phyloP scores from a whole-genome alignment of 2,113 vertebrate species.

The Crypturellus undulatus region DNA sequence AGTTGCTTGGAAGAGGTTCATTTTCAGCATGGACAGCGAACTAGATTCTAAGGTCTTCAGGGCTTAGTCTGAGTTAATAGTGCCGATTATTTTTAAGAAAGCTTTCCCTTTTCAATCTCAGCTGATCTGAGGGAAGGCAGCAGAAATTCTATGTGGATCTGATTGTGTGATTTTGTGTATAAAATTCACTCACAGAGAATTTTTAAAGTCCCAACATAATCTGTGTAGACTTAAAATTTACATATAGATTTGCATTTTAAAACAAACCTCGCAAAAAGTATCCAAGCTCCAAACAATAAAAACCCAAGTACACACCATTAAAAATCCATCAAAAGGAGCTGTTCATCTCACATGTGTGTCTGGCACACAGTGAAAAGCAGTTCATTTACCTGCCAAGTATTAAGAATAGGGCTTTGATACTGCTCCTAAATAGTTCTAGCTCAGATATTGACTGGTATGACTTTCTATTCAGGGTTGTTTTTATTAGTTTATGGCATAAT shows the following conservation, averaged over 20 bases:
- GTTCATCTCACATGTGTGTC: conserved; percentile 58
- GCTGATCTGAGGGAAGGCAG: neutral
- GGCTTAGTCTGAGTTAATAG: neutral
- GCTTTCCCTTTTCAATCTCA: neutral
- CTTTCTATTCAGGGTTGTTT: neutral
- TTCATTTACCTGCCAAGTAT: conserved; percentile 63
- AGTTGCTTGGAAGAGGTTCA: neutral
- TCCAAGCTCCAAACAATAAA: conserved; percentile 73
- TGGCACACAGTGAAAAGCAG: conserved; percentile 57
- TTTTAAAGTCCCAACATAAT: conserved; percentile 50
- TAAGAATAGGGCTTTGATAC: conserved; percentile 42
- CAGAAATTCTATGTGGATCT: neutral
- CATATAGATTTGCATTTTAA: conserved; percentile 74
- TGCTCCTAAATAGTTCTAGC: neutral
- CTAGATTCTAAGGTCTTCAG: neutral
- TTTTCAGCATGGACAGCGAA: neutral
- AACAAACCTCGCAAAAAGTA: conserved; percentile 72
- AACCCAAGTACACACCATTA: conserved; percentile 67
- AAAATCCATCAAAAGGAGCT: conserved; percentile 73
- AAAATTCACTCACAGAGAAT: conserved; percentile 17
- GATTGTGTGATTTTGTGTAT: conserved; percentile 32
- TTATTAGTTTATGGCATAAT: neutral
- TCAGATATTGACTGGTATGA: neutral
- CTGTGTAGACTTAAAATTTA: conserved; percentile 58
- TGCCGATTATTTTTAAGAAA: neutral